Evolutionary conservation across 2,888 invertebrate genomes (phyloP).

Genomic region (Caradrina kadenii): DNA sequence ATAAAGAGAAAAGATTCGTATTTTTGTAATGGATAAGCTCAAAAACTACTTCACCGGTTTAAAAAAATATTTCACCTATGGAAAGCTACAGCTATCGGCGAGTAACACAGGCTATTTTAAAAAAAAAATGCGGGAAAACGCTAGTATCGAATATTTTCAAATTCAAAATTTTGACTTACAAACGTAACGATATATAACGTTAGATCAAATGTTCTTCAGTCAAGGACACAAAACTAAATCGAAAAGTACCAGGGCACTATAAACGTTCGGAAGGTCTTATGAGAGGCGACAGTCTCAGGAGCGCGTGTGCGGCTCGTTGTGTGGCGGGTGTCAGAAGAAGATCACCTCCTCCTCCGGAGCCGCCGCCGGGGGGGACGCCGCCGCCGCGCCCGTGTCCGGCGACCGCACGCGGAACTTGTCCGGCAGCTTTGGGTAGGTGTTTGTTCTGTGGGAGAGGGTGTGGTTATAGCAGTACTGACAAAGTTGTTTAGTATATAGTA

Average conservation of each 20-base stretch:
- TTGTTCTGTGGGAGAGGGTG: conserved; percentile 85
- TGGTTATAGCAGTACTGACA: neutral
- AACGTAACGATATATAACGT: neutral
- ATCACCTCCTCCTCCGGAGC: conserved; percentile 91
- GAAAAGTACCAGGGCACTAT: conserved; percentile 59
- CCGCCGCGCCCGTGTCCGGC: conserved; percentile 75
- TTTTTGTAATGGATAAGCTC: too few relatives aligned
- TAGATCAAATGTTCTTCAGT: neutral
- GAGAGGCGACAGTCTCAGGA: conserved; percentile 87
- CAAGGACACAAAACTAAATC: neutral
- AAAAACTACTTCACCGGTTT: too few relatives aligned
- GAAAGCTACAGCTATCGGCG: too few relatives aligned
- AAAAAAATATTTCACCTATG: too few relatives aligned
- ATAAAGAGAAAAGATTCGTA: too few relatives aligned
- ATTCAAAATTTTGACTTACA: neutral
- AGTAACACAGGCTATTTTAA: too few relatives aligned
- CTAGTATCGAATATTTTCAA: neutral
- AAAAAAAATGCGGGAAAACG: too few relatives aligned
- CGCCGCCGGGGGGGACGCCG: conserved; percentile 60
- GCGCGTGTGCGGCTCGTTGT: conserved; percentile 71
- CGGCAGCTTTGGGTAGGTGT: conserved; percentile 93
- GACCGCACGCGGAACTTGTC: conserved; percentile 92
- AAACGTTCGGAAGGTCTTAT: conserved; percentile 73
- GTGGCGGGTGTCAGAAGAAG: conserved; percentile 91
- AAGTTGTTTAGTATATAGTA: too few relatives aligned